Conservation (phyloP, 2,888 invertebrate species). For the Vanessa cardui region DNA sequence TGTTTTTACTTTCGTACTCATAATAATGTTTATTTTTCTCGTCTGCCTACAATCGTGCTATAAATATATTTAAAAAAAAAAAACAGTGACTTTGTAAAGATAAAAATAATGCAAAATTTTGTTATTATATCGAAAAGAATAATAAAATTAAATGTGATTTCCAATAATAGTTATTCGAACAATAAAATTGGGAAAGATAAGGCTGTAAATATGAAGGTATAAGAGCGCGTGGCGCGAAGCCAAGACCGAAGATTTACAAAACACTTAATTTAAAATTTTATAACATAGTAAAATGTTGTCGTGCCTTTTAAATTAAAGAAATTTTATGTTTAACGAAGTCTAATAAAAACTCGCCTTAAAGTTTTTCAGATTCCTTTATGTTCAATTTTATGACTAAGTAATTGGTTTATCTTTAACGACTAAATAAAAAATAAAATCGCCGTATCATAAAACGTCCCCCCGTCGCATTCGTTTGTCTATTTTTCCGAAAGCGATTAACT, state of each 20-base stretch:
- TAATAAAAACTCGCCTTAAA: neutral
- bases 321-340: constrained; percentile 1
- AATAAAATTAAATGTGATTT: constrained; percentile 10
- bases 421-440: no score
- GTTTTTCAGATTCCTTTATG: no score
- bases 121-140: neutral
- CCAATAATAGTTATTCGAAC: constrained; percentile 7
- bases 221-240: constrained; percentile 18
- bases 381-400: no score
- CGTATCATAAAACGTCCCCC: no score
- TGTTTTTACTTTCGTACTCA: no score
- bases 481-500: no score
- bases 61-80: no score
- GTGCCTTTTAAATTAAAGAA: constrained; percentile 18
- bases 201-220: neutral
- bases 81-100: no score
- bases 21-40: no score
- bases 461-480: no score
- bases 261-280: constrained; percentile 20
- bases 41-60: no score
- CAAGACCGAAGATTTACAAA: constrained; percentile 15
- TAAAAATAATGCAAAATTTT: neutral
- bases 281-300: constrained; percentile 18
- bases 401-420: no score
- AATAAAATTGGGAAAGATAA: constrained; percentile 19